Base-by-base conservation (phyloP, 1,140 invertebrate genomes). In the Chionoecetes opilio region DNA sequence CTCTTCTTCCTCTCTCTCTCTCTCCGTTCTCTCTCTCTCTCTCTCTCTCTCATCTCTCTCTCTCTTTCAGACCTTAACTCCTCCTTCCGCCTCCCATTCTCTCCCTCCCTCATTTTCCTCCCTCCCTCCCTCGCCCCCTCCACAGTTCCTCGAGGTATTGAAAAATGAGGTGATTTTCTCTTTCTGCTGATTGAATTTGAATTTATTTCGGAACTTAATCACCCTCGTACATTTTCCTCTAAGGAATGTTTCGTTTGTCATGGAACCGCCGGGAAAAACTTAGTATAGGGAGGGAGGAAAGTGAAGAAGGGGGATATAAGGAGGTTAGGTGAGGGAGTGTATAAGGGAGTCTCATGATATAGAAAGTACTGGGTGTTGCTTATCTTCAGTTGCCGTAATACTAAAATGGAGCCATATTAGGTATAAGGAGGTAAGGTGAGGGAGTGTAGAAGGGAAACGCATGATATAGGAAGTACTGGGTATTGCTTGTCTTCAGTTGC, bases 181-280 rank as follows among this genome's bases (percentile, higher is more conserved):
- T 63, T 91, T 94, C 87, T 84, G 87, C 93, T 94, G 93, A 94
- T 94, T 94, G 93, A 94, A 94, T 94, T 94, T 94, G 90, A 94
- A 94, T 94, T 94, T 94, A 94, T 94, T 84, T 94, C 88, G 21
- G 93, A 41, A 94, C 63, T 91, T 94, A 94, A 94, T 94, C 93
- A 94, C 93, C 32, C 92, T 86, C 84, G 92, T 93, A 87, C 63
- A 46, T 93, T 93, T 31, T 75, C 26, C 85, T 93, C 41, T 87
- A 38, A 93, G 38, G 85, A 46, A 93, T 87, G 84, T 87, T 86
- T 63, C 85, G 84, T 53, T 87, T 93, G 92, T 91, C 63, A 46
- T 82, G 63, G 14, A 38, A 38, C 37, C 53, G 21, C 0, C 31
- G 87, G 87, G 88, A 46, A 35, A 21, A 29, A 31, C 46, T 53